Evolutionary conservation across 2,888 invertebrate species (phyloP), one percentile per base, ranked within the genome.

Genomic region (Automeris io): DNA sequence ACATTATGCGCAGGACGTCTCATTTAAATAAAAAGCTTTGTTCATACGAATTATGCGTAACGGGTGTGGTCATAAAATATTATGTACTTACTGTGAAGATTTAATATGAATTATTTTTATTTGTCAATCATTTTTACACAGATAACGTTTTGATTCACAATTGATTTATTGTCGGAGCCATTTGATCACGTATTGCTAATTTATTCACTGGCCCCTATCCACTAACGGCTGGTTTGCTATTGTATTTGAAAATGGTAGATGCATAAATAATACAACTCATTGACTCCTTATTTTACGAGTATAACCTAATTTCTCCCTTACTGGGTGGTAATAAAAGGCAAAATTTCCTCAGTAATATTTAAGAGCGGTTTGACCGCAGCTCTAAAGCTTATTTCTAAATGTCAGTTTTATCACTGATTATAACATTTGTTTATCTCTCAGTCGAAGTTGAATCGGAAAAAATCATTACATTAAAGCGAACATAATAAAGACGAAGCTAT

Each of bases 121-220:
- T 9, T 26, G 24, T 24, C 9, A 24, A 11, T 16, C 16, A 26
- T 29, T 16, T 8, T 29, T 29, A n/a, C 6, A 16, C 3, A 29
- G 5, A 8, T 16, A 26, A 29, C 29, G 29, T 8, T 29, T 16
- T 8, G 8, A 26, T 26, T 26, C 16, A 16, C 5, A 7, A 29
- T 29, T n/a, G 16, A 29, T 29, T n/a, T 5, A 29, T 16, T 29
- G 2, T 29, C 8, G 2, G 8, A 9, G 29, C 16, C 16, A 29
- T 51, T 52, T 63, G 61, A 61, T 61, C 62, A 57, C 43, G 49
- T 41, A 49, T n/a, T n/a, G n/a, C n/a, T 56, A 68, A 64, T 61
- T 57, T 59, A 69, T 67, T 61, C 59, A 51, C 57, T 65, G 61
- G 61, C 60, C 54, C 56, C 47, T 53, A 47, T 45, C 46, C 53